Percentiles rank a stretch among this genome's conserved stretches.
Evolutionary conservation across 2,113 vertebrate species (phyloP).

Genomic region (Indicator maculatus): DNA sequence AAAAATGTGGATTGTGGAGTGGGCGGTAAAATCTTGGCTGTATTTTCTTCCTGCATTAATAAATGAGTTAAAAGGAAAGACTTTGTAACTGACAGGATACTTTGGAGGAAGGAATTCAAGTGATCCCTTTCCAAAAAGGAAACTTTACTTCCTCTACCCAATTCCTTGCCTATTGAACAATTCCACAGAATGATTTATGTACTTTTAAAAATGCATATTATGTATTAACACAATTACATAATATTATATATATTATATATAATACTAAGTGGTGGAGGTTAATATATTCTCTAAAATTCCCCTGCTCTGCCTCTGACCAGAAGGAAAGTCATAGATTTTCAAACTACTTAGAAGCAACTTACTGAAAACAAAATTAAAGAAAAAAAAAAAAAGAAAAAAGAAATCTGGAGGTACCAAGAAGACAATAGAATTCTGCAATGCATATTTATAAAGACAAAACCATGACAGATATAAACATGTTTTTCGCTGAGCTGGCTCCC

Average conservation of each 20-base stretch:
- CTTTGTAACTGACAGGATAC: not conserved
- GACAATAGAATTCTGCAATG: not conserved
- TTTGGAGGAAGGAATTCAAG: not conserved
- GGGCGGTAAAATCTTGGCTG: not conserved
- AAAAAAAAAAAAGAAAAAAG: not conserved
- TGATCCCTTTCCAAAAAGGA: not conserved
- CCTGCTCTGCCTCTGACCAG: not conserved
- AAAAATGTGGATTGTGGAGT: constrained; percentile 12
- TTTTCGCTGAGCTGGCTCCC: not conserved
- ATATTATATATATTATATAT: not conserved
- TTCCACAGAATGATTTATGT: not conserved
- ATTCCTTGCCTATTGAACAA: not conserved
- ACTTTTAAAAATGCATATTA: not conserved
- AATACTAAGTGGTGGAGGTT: not conserved
- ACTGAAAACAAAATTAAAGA: not conserved
- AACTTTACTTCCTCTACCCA: not conserved
- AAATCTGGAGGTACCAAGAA: not conserved
- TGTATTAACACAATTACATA: not conserved
- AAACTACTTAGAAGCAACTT: not conserved
- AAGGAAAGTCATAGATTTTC: not conserved
- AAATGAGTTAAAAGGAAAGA: not conserved
- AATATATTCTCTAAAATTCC: not conserved
- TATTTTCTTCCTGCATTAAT: not conserved
- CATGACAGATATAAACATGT: not conserved
- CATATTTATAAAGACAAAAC: constrained; percentile 12